Evolutionary conservation across 2,888 invertebrate species (phyloP).

Genomic region (Pseudolycoriella hygida): DNA sequence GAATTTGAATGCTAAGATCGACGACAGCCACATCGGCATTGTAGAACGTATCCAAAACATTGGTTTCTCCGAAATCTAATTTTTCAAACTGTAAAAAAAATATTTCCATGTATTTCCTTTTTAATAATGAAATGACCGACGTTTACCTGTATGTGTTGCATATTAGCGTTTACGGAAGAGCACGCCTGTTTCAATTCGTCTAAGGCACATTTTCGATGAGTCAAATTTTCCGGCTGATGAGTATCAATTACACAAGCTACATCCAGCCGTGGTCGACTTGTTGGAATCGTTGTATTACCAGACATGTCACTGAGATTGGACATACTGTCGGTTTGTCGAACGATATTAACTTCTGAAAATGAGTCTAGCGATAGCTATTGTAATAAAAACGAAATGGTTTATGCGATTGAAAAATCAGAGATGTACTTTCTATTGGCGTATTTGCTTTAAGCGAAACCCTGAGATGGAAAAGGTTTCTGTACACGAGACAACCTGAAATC

Average conservation of each 20-base stretch:
- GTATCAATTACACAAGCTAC: slow-evolving; percentile 73
- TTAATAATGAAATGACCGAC: not conserved
- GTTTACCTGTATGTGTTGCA: slow-evolving; percentile 66
- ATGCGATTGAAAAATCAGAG: no score
- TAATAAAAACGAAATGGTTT: no score
- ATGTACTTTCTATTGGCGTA: no score
- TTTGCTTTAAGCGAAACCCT: no score
- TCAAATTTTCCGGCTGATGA: slow-evolving; percentile 49
- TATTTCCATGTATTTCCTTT: slow-evolving; percentile 1
- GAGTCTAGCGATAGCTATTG: no score
- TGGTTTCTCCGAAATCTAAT: slow-evolving; percentile 92
- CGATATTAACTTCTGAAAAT: slow-evolving; percentile 5
- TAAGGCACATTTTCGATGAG: slow-evolving; percentile 60
- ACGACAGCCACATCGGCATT: slow-evolving; percentile 96
- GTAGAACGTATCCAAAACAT: slow-evolving; percentile 87
- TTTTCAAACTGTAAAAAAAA: slow-evolving; percentile 68
- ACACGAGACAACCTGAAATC: no score
- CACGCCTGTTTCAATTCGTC: slow-evolving; percentile 75
- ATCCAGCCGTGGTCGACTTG: slow-evolving; percentile 55
- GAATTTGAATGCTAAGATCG: slow-evolving; percentile 77
- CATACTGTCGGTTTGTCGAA: slow-evolving; percentile 11
- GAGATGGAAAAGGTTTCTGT: no score
- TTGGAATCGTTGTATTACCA: slow-evolving; percentile 29
- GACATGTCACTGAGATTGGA: slow-evolving; percentile 45
- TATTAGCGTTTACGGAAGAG: slow-evolving; percentile 56